Base-by-base conservation (phyloP, 2,113 vertebrate genomes). In the Fregata magnificens region DNA sequence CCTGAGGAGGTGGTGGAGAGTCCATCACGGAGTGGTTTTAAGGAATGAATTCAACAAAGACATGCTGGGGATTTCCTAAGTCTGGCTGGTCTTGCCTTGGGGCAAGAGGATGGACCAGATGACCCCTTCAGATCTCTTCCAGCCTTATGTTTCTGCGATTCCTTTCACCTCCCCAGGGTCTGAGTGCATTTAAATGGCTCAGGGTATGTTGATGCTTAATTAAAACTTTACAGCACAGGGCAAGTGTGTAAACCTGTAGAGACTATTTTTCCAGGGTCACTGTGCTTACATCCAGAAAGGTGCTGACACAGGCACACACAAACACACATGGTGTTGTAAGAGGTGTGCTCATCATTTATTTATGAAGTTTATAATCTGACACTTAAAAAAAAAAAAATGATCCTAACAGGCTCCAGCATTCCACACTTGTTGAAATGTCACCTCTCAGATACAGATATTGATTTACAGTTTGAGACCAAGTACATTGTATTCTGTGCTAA, bases 391-490 rank as follows among this genome's bases (percentile, higher is more conserved):
- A 55, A 78, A 26, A 70, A 59, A 22, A 85, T 5, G 77, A 97
- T 97, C 94, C 95, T 96, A 96, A 93, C 81, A 95, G 97, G 97
- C 97, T 98, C 91, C 97, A 97, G 96, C 96, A 82, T 97, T 97
- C 96, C 96, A 67, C 95, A 97, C 95, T 95, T 98, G 97, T 98
- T 96, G 97, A 98, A 98, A 98, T 98, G 98, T 98, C 98, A 98
- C 97, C 98, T 98, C 98, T 98, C 95, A 96, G 94, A 97, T 29
- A 72, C 73, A 96, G 86, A 82, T 98, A 98, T 98, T 97, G 98
- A 98, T 98, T 98, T 98, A 98, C 96, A 98, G 97, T 97, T 97
- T 91, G 92, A 98, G 97, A 82, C 94, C 93, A 88, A 94, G 95
- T 85, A 84, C 85, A 80, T 7, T 91, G 92, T 81, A 96, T 89